phyloP scores from a whole-genome alignment of 2,113 vertebrate species.

The Sebastes schlegelii region DNA sequence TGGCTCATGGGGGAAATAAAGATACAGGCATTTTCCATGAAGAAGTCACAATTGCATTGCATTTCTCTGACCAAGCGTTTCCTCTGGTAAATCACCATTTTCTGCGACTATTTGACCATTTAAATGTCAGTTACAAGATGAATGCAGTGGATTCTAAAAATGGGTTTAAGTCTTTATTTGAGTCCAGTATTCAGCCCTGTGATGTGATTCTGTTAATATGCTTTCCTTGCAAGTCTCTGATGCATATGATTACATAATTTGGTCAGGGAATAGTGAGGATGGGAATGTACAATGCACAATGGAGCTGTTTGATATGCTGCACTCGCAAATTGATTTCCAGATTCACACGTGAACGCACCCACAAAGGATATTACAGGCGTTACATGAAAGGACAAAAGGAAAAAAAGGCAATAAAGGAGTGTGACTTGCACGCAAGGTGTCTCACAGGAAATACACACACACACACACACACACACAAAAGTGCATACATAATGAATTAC shows the following conservation, averaged over 20 bases:
- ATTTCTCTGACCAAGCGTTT: constrained; percentile 15
- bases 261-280: constrained; percentile 1
- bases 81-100: background rate
- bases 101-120: background rate
- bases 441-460: constrained; percentile 15
- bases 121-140: background rate
- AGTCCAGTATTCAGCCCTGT: constrained; percentile 8
- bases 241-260: constrained; percentile 48
- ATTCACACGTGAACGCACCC: background rate
- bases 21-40: background rate
- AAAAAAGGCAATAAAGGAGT: constrained; percentile 40
- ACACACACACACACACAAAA: constrained; percentile 12
- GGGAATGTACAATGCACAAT: constrained; percentile 23
- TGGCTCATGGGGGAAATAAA: constrained; percentile 25
- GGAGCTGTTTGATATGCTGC: constrained; percentile 33
- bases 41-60: background rate
- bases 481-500: constrained; percentile 48
- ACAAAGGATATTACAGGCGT: constrained; percentile 8
- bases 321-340: constrained; percentile 21
- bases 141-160: background rate
- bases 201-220: constrained; percentile 11
- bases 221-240: constrained; percentile 26
- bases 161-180: constrained; percentile 27
- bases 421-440: constrained; percentile 22
- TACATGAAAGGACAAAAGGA: constrained; percentile 41